Evolutionary conservation across 2,797 vertebrate genomes (phyloP), one percentile per base, ranked within the genome.

Genomic region (Hippocampus kuda): DNA sequence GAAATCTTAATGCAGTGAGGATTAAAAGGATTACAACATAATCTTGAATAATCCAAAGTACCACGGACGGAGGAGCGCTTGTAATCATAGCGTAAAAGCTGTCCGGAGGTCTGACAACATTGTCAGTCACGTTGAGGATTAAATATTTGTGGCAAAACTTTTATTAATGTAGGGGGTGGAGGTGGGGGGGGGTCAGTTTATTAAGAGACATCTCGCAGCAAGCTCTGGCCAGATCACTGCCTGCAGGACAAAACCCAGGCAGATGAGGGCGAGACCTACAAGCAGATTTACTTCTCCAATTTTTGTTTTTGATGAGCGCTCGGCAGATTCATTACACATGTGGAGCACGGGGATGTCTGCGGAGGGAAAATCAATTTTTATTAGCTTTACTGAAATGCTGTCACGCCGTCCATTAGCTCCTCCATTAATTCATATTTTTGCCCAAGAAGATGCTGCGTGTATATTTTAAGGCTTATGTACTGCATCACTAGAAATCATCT

Each of bases 1-100:
- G 93, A 96, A 97, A 97, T 95, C 95, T 97, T 91, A 87, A 97
- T 94, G 95, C 93, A 93, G 91, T 88, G 89, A 92, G 95, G 95
- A 97, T 88, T 97, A 94, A 94, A 95, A 91, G 94, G 96, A 98
- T 99, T 99, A 98, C 95, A 95, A 95, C 93, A 97, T 98, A 98
- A 99, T 95, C 95, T 98, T 92, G 93, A 96, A 93, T 99, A 98
- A 98, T 96, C 95, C 95, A 93, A 94, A 95, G 90, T 94, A 94
- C 94, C 94, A 94, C 91, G 93, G 95, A 95, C 91, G 92, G 91
- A 92, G 91, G 86, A 86, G 85, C 74, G 85, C 88, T 87, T 87
- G 89, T 91, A 92, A 91, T 92, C 90, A 88, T 91, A 84, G 87
- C 91, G 90, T 92, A 93, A 94, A 94, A 84, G 90, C 90, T 91